Evolutionary conservation across 2,888 invertebrate species (phyloP).

Genomic region (Lithosia quadra): DNA sequence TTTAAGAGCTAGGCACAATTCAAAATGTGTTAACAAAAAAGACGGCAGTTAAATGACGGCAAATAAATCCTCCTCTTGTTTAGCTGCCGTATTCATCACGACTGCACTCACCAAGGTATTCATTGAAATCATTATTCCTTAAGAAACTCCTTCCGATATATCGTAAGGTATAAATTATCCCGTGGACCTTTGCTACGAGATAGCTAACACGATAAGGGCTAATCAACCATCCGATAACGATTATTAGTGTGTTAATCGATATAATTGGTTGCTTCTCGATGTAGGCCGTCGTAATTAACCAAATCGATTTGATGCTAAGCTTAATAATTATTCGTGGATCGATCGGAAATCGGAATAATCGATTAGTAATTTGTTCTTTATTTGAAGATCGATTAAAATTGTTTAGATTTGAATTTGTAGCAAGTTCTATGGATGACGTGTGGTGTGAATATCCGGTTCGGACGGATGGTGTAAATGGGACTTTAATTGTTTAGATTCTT

Average conservation of each 20-base stretch:
- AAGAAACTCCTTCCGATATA: neutral
- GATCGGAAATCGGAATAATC: conserved; percentile 28
- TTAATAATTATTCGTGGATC: conserved; percentile 27
- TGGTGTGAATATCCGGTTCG: conserved; percentile 26
- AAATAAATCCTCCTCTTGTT: too few relatives aligned
- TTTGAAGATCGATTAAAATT: conserved; percentile 29
- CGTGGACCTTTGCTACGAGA: conserved; percentile 37
- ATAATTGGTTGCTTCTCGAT: conserved; percentile 46
- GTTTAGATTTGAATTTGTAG: conserved; percentile 29
- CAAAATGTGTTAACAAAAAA: too few relatives aligned
- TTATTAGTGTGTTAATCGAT: conserved; percentile 47
- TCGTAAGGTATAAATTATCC: conserved; percentile 17
- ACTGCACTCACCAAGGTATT: too few relatives aligned
- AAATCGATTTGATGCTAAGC: conserved; percentile 39
- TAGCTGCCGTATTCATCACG: too few relatives aligned
- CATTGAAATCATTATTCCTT: neutral
- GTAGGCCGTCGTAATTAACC: conserved; percentile 32
- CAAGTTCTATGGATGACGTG: conserved; percentile 16
- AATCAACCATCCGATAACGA: conserved; percentile 48
- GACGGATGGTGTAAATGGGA: conserved; percentile 12
- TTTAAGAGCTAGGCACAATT: too few relatives aligned
- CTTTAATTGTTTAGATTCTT: conserved; percentile 8
- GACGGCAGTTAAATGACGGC: too few relatives aligned
- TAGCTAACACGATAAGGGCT: conserved; percentile 48
- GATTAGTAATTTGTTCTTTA: conserved; percentile 26